Conservation (phyloP, 2,113 vertebrate species). For the Nicator chloris region DNA sequence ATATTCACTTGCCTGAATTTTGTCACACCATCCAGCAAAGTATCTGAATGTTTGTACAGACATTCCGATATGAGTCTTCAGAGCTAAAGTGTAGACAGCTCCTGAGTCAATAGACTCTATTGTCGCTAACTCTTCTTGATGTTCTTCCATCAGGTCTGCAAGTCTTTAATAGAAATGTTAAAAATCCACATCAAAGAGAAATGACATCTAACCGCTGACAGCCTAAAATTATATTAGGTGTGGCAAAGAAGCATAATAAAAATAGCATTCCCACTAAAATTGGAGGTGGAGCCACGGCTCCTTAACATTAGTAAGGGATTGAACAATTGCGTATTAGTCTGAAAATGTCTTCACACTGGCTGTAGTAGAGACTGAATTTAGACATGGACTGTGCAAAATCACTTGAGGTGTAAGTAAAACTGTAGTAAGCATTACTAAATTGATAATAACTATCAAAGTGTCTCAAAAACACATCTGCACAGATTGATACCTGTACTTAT, state of each 20-base stretch:
- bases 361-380: neutral
- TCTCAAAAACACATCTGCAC: neutral
- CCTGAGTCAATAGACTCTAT: conserved; percentile 82
- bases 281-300: neutral
- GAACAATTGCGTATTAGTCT: neutral
- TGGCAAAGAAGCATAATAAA: neutral
- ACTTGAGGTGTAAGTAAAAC: neutral
- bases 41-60: conserved; percentile 86
- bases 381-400: neutral
- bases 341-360: neutral
- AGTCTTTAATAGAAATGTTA: conserved; percentile 63
- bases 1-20: conserved; percentile 76
- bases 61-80: conserved; percentile 86
- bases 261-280: neutral
- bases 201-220: neutral
- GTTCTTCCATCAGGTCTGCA: conserved; percentile 82
- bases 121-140: conserved; percentile 83
- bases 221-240: neutral
- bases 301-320: neutral
- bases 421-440: neutral
- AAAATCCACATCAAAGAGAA: neutral
- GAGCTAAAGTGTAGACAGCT: conserved; percentile 83
- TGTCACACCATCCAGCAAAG: conserved; percentile 87
- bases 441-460: neutral
- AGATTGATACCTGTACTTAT: neutral